Percentiles rank a stretch among this genome's conserved stretches.
phyloP scores from a whole-genome alignment of 2,888 invertebrate genomes.

The Sarcophaga subvicina region DNA sequence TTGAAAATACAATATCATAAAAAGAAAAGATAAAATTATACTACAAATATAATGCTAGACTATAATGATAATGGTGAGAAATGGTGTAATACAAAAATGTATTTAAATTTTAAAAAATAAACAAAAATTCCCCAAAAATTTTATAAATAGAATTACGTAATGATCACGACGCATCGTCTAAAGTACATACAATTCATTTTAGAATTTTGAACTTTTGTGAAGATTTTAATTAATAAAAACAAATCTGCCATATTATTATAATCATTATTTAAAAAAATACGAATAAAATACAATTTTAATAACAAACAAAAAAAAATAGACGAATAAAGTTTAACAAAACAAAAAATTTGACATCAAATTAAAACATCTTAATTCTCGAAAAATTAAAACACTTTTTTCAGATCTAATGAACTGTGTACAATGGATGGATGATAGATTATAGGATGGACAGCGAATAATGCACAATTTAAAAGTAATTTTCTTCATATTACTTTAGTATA shows the following conservation, averaged over 20 bases:
- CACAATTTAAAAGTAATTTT: not conserved
- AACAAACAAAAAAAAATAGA: not conserved
- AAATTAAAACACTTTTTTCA: not conserved
- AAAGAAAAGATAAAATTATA: no score
- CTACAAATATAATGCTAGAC: no score
- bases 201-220: not conserved
- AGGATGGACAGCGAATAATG: not conserved
- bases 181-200: constrained; percentile 11
- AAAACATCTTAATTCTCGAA: constrained; percentile 16
- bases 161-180: not conserved
- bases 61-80: no score
- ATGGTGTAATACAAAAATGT: no score
- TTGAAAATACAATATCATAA: no score
- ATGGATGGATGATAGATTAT: not conserved
- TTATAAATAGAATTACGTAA: not conserved
- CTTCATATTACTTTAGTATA: not conserved
- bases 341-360: not conserved
- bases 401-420: not conserved
- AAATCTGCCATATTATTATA: not conserved
- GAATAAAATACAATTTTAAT: not conserved
- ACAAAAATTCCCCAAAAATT: constrained; percentile 1
- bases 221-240: constrained; percentile 22
- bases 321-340: constrained; percentile 7
- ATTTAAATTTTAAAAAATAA: not conserved
- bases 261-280: not conserved